phyloP scores from a whole-genome alignment of 2,888 invertebrate species.

The Autographa gamma region DNA sequence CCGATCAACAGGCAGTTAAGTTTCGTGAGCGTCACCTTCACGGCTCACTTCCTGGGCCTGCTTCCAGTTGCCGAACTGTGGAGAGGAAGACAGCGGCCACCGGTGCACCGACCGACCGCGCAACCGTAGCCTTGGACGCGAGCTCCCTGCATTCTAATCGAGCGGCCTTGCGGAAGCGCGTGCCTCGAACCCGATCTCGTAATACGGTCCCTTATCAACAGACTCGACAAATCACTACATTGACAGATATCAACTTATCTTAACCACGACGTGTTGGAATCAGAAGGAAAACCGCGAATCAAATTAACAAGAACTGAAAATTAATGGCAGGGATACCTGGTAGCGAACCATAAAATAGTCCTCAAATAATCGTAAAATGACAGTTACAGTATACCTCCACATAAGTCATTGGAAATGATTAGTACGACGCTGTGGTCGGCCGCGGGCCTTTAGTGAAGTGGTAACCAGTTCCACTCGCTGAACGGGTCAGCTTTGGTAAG shows the following conservation, averaged over 20 bases:
- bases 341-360: conserved; percentile 8
- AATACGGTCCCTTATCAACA: conserved; percentile 79
- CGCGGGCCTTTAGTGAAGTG: conserved; percentile 66
- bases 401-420: conserved; percentile 73
- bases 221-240: conserved; percentile 62
- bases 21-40: conserved; percentile 84
- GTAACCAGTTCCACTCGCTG: conserved; percentile 77
- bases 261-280: conserved; percentile 34
- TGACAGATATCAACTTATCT: conserved; percentile 57
- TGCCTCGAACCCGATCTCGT: conserved; percentile 81
- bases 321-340: conserved; percentile 14
- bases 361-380: conserved; percentile 29
- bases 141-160: conserved; percentile 88
- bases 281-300: conserved; percentile 32
- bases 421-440: conserved; percentile 68
- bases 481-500: conserved; percentile 72
- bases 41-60: conserved; percentile 81
- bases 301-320: conserved; percentile 22
- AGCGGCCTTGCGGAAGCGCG: conserved; percentile 88
- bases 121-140: conserved; percentile 85
- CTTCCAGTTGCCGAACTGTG: conserved; percentile 75
- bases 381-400: conserved; percentile 61
- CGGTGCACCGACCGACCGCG: conserved; percentile 86
- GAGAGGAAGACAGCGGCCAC: conserved; percentile 81
- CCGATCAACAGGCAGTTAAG: conserved; percentile 78